Evolutionary conservation across 2,113 vertebrate species (phyloP).

Genomic region (Gallinago paraguaiae): DNA sequence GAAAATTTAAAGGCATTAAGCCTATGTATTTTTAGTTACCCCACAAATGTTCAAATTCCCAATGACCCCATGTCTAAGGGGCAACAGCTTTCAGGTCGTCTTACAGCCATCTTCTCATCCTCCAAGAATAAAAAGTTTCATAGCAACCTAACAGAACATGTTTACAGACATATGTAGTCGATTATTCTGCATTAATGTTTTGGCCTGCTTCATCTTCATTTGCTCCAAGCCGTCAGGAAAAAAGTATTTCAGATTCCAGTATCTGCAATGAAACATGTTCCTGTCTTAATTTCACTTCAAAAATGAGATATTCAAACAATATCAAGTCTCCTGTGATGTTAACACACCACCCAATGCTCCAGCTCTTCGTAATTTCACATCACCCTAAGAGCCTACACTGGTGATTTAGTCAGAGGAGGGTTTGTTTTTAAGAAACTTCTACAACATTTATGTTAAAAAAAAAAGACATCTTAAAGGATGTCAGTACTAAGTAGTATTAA

Average conservation of each 20-base stretch:
- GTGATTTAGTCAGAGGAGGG: not conserved
- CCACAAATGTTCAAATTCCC: not conserved
- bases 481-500: not conserved
- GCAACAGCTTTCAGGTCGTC: not conserved
- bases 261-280: not conserved
- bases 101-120: not conserved
- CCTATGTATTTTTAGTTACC: not conserved
- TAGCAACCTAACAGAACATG: constrained; percentile 61
- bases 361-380: not conserved
- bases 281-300: not conserved
- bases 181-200: constrained; percentile 43
- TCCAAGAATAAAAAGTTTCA: constrained; percentile 21
- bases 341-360: not conserved
- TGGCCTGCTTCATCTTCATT: constrained; percentile 19
- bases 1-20: not conserved
- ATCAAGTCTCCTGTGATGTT: not conserved
- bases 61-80: not conserved
- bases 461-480: not conserved
- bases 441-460: not conserved
- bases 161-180: constrained; percentile 25
- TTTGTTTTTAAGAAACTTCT: not conserved
- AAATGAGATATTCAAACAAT: not conserved
- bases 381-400: not conserved
- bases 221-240: constrained; percentile 36
- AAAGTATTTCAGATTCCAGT: constrained; percentile 21